Conservation (phyloP, 2,888 invertebrate genomes). For the Tenodera sinensis region DNA sequence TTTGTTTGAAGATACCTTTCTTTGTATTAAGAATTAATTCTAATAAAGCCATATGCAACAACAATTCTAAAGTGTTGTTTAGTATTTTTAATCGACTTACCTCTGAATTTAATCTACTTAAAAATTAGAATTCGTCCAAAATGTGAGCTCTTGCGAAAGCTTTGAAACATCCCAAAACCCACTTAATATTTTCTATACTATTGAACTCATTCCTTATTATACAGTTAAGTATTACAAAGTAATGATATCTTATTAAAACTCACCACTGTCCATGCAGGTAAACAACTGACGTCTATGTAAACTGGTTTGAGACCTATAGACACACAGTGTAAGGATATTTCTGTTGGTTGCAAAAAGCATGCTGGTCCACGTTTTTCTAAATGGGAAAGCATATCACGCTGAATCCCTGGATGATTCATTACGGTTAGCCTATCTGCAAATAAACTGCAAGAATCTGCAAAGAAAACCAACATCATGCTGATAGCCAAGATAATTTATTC, state of each 20-base stretch:
- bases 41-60: too few species aligned
- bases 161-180: too few species aligned
- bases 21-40: too few species aligned
- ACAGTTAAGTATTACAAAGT: too few species aligned
- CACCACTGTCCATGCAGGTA: constrained; percentile 5
- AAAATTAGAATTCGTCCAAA: too few species aligned
- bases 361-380: constrained; percentile 58
- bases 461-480: background rate
- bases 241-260: background rate
- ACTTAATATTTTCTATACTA: too few species aligned
- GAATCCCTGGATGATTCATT: constrained; percentile 57
- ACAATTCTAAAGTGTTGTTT: too few species aligned
- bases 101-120: too few species aligned
- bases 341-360: constrained; percentile 57
- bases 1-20: too few species aligned
- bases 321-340: constrained; percentile 55
- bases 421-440: constrained; percentile 50
- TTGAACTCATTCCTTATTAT: too few species aligned
- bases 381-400: constrained; percentile 57
- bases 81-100: too few species aligned
- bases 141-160: too few species aligned
- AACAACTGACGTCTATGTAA: constrained; percentile 45
- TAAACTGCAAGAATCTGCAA: constrained; percentile 42
- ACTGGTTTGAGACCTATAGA: constrained; percentile 58
- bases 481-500: background rate